Evolutionary conservation across 2,888 invertebrate genomes (phyloP).

Genomic region (Cosmia pyralina): DNA sequence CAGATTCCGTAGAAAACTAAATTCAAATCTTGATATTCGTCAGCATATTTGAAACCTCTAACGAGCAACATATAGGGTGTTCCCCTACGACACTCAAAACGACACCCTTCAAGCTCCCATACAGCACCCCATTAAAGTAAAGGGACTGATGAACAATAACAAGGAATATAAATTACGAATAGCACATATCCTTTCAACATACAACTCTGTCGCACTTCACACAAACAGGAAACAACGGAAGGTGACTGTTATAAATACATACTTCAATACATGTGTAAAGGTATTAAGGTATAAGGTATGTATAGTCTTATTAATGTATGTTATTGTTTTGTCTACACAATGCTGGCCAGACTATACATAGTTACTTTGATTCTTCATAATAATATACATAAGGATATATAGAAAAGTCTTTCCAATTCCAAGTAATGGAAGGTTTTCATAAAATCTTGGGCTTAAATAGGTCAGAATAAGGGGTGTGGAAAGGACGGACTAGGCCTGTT

Average conservation of each 20-base stretch:
- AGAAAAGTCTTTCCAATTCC: background rate
- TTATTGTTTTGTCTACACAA: slow-evolving; percentile 54
- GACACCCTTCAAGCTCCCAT: slow-evolving; percentile 34
- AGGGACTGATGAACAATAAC: slow-evolving; percentile 27
- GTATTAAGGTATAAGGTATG: no score
- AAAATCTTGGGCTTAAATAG: slow-evolving; percentile 24
- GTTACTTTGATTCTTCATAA: background rate
- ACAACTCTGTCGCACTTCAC: background rate
- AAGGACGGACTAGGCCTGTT: slow-evolving; percentile 8
- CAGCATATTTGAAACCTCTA: slow-evolving; percentile 8
- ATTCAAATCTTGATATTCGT: slow-evolving; percentile 21
- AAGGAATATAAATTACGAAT: slow-evolving; percentile 46
- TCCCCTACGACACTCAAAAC: slow-evolving; percentile 35
- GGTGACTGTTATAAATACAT: slow-evolving; percentile 30
- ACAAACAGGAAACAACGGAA: slow-evolving; percentile 50
- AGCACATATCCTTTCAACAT: slow-evolving; percentile 29
- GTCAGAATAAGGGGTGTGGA: slow-evolving; percentile 30
- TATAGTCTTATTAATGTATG: slow-evolving; percentile 24
- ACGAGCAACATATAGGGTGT: slow-evolving; percentile 6
- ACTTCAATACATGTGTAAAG: slow-evolving; percentile 1
- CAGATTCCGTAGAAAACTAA: background rate
- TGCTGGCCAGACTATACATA: slow-evolving; percentile 12
- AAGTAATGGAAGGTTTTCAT: background rate
- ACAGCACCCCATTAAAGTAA: slow-evolving; percentile 1
- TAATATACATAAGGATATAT: background rate